These are phyloP conservation scores for Camarhynchus parvulus DNA, from an alignment of 2,113 vertebrate species.

Conservation along the genomic window DNA sequence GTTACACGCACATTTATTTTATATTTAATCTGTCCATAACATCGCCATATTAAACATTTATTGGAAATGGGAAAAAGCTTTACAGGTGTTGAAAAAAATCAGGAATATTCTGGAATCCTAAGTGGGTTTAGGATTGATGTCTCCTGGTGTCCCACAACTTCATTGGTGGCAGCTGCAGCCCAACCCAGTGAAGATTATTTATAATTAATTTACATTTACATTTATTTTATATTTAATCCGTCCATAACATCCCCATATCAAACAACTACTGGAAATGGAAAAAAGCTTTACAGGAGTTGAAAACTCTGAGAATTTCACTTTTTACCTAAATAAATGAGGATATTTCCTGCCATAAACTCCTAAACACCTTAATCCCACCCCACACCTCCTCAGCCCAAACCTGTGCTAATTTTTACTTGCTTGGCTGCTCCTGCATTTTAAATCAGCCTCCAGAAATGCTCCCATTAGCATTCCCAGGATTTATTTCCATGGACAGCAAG, in stretches of 20 bases:
- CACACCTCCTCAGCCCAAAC: neutral
- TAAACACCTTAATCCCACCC: no score
- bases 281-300: neutral
- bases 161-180: no score
- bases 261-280: neutral
- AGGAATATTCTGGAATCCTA: neutral
- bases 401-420: neutral
- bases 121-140: neutral
- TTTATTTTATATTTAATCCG: neutral
- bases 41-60: no score
- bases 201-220: neutral
- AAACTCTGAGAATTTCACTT: no score
- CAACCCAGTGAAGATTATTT: neutral
- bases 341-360: rapidly evolving
- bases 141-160: neutral
- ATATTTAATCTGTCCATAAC: no score
- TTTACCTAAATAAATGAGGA: neutral
- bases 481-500: neutral
- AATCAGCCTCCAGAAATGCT: neutral
- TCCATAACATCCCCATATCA: no score
- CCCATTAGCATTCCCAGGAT: neutral
- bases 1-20: no score
- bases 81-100: no score
- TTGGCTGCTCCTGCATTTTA: neutral
- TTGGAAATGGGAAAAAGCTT: no score